Percentiles rank a stretch among this genome's conserved stretches.
These are phyloP conservation scores for Macropus fuliginosus DNA, from an alignment of 2,797 vertebrate genomes.

Conservation along the genomic window DNA sequence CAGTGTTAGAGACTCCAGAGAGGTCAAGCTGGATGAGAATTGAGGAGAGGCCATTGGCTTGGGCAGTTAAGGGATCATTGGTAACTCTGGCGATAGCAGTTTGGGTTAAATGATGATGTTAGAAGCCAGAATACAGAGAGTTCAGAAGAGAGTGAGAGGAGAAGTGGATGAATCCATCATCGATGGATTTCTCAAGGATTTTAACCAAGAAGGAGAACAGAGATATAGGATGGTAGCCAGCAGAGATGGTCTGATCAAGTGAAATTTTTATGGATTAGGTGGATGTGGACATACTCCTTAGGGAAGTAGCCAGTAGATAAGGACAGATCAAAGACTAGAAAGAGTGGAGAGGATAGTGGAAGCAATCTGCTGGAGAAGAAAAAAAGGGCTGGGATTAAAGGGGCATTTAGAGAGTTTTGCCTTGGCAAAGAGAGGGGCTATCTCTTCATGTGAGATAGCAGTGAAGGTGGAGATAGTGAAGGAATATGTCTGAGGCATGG, in stretches of 20 bases:
- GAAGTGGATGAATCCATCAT: not conserved
- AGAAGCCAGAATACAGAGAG: not conserved
- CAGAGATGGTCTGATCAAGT: not conserved
- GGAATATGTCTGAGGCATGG: not conserved
- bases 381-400: not conserved
- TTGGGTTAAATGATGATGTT: not conserved
- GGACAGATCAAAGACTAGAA: not conserved
- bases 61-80: not conserved
- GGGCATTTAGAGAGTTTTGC: not conserved
- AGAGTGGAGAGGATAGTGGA: not conserved
- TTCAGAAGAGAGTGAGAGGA: not conserved
- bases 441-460: not conserved
- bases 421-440: not conserved
- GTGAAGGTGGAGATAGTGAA: not conserved
- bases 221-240: not conserved
- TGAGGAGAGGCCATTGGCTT: not conserved
- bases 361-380: not conserved
- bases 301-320: not conserved
- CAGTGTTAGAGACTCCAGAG: not conserved
- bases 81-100: not conserved
- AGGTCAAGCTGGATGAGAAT: not conserved
- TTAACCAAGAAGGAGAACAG: not conserved
- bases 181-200: not conserved
- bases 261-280: not conserved
- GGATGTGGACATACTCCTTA: not conserved